phyloP scores from a whole-genome alignment of 35 echinoderm and acorn worm species.

The Anneissia japonica region DNA sequence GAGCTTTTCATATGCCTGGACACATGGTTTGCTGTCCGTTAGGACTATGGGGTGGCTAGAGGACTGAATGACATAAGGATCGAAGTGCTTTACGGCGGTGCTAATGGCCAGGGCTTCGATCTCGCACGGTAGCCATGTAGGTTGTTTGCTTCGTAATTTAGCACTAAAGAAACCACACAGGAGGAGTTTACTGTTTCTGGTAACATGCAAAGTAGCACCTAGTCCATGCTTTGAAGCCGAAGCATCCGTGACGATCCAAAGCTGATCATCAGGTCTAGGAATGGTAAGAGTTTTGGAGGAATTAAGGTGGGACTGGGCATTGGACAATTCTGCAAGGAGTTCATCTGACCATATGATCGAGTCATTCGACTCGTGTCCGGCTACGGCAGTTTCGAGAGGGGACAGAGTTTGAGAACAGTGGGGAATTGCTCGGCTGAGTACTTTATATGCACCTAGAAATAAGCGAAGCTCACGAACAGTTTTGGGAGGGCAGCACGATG shows the following conservation, averaged over 20 bases:
- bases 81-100: not conserved
- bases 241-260: not conserved
- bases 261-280: constrained; percentile 14
- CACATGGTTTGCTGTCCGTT: not conserved
- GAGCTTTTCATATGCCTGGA: not conserved
- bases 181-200: not conserved
- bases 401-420: not conserved
- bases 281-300: constrained; percentile 10
- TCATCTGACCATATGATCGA: not conserved
- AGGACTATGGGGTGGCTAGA: not conserved
- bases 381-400: constrained; percentile 9
- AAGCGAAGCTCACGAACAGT: constrained; percentile 2
- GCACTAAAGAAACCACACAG: not conserved
- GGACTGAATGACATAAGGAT: not conserved
- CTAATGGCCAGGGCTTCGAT: not conserved
- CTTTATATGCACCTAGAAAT: constrained; percentile 35
- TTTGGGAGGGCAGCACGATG: constrained; percentile 9
- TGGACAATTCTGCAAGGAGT: not conserved
- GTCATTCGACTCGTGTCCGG: not conserved
- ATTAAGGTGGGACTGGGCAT: not conserved
- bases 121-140: not conserved
- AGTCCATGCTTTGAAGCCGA: not conserved
- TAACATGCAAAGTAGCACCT: not conserved
- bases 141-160: not conserved
- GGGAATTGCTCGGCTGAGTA: not conserved